Evolutionary conservation across 2,888 invertebrate genomes (phyloP), one percentile per base, ranked within the genome.

Genomic region (Dermolepida albohirtum): DNA sequence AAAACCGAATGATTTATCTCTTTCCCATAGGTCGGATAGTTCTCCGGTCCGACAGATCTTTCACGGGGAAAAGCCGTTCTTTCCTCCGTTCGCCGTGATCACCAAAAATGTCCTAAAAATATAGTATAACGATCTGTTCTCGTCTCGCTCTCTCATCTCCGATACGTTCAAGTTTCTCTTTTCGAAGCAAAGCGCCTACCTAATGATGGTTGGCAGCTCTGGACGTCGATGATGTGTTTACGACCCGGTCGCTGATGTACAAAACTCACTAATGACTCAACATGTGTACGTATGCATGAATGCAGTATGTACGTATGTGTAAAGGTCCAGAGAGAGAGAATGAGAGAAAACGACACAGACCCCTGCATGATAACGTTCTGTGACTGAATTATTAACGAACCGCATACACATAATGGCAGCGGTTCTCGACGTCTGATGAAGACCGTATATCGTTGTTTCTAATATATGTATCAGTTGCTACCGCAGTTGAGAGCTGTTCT

Each of bases 221-320:
- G 74, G 72, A 71, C 72, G 74, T 73, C 77, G 78, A 75, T 79
- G 81, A 81, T 79, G 78, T 79, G 79, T 81, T 81, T 81, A 81
- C 80, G 81, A 80, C 78, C 78, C 78, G 75, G 77, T 71, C 77
- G 81, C 73, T 81, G 81, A 81, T 79, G 78, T 80, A 81, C 78
- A 76, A 74, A 79, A 76, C 77, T 76, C 74, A 77, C 80, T 81
- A 81, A 81, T 81, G 79, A 80, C 78, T 78, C 79, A 76, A 81
- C 80, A 80, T 80, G 77, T 81, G 80, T 81, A 79, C 77, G 74
- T 66, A 40, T 40, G 34, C 39, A 75, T 40, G 17, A 40, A 40
- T 40, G 14, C 52, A 34, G 39, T 34, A 51, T 14, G n/a, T 29
- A 34, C 52, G 39, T 39, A 52, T 39, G 17, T 54, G 29, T 17